Evolutionary conservation across 2,797 vertebrate genomes (phyloP), one percentile per base, ranked within the genome.

Genomic region (Microctenopoma steveboyesi): DNA sequence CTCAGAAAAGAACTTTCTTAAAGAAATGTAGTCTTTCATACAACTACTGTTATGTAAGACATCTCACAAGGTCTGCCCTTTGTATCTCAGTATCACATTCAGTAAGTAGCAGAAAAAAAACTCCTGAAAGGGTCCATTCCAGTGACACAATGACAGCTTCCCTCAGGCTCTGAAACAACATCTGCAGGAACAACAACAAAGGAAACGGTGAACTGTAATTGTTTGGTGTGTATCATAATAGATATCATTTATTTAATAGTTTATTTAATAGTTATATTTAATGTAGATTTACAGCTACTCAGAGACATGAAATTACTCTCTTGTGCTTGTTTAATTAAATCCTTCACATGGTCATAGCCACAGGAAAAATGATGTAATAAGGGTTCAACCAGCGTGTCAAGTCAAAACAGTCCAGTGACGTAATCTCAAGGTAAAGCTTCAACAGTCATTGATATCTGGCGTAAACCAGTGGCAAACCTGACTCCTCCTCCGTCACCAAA

Each of bases 41-140:
- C 69, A 69, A 68, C 81, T 78, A 72, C 49, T 57, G 37, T 64
- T 74, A 74, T 78, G 66, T 83, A 69, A 81, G 66, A 72, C 52
- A 46, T 81, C 75, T 68, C 66, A 81, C 46, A 61, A 65, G 40
- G 28, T 33, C 65, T 58, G 69, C 62, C 50, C 40, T 69, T 50
- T 62, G 15, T 74, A 75, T 75, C 64, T 35, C 69, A 35, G 39
- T 50, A 67, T 67, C 64, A 59, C 69, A 66, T 27, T 72, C 42
- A 54, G 60, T 68, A 49, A 42, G 40, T 72, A 30, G 57, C 5
- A 30, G n/a, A 35, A 74, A 71, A 42, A 42, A 74, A 71, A 42
- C 66, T 53, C 13, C 43, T 35, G 1, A 53, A 60, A 46, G 3
- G 42, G 7, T 42, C 28, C 0, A 27, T 71, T 62, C 71, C 50